Evolutionary conservation across 2,113 vertebrate genomes (phyloP).

Genomic region (Indri indri): DNA sequence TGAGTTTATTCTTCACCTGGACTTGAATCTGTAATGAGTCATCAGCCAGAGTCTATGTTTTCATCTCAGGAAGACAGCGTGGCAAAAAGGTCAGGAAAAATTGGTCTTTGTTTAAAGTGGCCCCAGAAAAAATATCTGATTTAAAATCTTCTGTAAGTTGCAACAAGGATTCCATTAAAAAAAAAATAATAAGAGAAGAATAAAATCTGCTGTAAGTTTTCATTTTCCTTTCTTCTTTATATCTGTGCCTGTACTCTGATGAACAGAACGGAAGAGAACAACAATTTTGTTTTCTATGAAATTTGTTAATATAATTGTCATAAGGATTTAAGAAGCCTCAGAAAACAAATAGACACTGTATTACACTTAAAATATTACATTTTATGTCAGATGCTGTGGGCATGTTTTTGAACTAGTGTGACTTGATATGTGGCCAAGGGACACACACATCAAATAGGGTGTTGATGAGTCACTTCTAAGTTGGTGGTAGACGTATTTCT

Average conservation of each 20-base stretch:
- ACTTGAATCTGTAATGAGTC: conserved; percentile 39
- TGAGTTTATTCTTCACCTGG: conserved; percentile 43
- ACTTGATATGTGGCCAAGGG: neutral
- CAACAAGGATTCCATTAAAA: neutral
- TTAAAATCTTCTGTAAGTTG: neutral
- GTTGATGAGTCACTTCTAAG: neutral
- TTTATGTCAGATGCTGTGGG: neutral
- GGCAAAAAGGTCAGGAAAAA: conserved; percentile 27
- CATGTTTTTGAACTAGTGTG: neutral
- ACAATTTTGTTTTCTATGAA: neutral
- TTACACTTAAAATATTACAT: conserved; percentile 11
- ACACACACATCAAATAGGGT: neutral
- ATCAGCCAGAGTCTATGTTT: neutral
- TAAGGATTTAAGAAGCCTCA: neutral
- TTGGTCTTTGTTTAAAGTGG: conserved; percentile 38
- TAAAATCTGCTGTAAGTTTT: neutral
- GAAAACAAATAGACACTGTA: neutral
- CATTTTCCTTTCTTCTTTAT: neutral
- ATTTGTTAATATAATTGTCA: neutral
- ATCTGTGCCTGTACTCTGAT: neutral
- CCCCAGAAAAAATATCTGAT: neutral
- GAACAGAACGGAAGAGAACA: rapidly evolving
- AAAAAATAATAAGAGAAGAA: neutral
- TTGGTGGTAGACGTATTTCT: conserved; percentile 53
- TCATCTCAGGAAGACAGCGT: neutral